These are phyloP conservation scores for Drosophila phalerata DNA, from an alignment of 2,888 invertebrate species.

Conservation along the genomic window DNA sequence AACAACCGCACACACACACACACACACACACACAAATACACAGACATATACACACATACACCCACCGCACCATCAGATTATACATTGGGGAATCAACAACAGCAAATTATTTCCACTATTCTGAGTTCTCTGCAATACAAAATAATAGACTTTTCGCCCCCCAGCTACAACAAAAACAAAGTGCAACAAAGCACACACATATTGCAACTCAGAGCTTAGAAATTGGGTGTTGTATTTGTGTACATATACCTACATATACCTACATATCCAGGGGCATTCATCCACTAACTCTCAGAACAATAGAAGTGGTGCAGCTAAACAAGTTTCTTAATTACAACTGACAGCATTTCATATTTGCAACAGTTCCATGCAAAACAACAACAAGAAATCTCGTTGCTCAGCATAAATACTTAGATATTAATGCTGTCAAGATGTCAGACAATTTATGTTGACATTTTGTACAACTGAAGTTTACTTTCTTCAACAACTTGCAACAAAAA, in stretches of 20 bases:
- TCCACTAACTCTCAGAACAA: slow-evolving; percentile 31
- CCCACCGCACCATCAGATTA: slow-evolving; percentile 9
- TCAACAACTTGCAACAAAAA: neutral
- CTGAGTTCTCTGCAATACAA: slow-evolving; percentile 32
- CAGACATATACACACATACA: slow-evolving; percentile 8
- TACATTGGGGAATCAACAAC: slow-evolving; percentile 47
- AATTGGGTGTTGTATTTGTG: neutral
- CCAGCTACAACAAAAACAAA: slow-evolving; percentile 16
- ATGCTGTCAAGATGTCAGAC: slow-evolving; percentile 25
- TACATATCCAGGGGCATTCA: slow-evolving; percentile 5
- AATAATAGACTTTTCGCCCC: slow-evolving; percentile 32
- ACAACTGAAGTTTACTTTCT: slow-evolving; percentile 1
- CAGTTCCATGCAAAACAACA: slow-evolving; percentile 15
- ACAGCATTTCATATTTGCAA: slow-evolving; percentile 45
- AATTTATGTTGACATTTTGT: slow-evolving; percentile 18
- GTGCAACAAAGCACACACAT: slow-evolving; percentile 8
- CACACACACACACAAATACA: slow-evolving; percentile 7
- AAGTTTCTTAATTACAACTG: slow-evolving; percentile 53
- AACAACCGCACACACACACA: slow-evolving; percentile 5
- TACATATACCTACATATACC: neutral
- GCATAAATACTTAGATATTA: slow-evolving; percentile 19
- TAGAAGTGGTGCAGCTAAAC: slow-evolving; percentile 42
- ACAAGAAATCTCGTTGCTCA: slow-evolving; percentile 6
- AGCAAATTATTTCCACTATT: slow-evolving; percentile 59
- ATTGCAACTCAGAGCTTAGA: slow-evolving; percentile 26